A percentile compares a stretch with the other conserved stretches of the same genome.
Conservation (phyloP, 1,140 invertebrate genomes). For the Diabrotica virgifera region DNA sequence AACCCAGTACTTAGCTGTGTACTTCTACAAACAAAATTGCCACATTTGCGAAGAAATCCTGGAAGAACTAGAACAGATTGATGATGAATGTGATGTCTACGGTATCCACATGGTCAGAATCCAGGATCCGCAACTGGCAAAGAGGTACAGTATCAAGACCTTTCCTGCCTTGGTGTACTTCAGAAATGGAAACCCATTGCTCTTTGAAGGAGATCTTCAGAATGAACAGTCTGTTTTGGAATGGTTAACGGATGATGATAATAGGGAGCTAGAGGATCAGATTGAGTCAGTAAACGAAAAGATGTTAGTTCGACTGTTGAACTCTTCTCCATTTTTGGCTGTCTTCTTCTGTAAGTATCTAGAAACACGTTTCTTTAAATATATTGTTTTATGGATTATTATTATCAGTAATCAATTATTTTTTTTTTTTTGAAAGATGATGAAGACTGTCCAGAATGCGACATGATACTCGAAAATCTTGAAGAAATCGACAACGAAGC, state of each 20-base stretch:
- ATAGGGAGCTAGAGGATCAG: slow-evolving; percentile 88
- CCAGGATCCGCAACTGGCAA: slow-evolving; percentile 85
- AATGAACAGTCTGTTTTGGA: slow-evolving; percentile 88
- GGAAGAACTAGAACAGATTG: slow-evolving; percentile 84
- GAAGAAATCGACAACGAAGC: slow-evolving; percentile 94
- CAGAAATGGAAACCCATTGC: slow-evolving; percentile 86
- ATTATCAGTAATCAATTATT: neutral
- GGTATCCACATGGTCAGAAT: slow-evolving; percentile 95
- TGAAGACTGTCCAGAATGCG: slow-evolving; percentile 86
- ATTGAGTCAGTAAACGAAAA: slow-evolving; percentile 89
- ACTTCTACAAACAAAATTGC: slow-evolving; percentile 91
- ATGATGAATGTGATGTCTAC: slow-evolving; percentile 90
- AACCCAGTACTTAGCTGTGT: slow-evolving; percentile 88
- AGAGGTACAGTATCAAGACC: slow-evolving; percentile 91
- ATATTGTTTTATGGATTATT: too few relatives aligned
- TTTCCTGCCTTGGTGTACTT: slow-evolving; percentile 92
- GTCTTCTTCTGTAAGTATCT: slow-evolving; percentile 86
- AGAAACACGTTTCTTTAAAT: neutral
- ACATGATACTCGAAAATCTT: slow-evolving; percentile 80
- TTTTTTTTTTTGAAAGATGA: slow-evolving; percentile 60
- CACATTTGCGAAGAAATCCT: slow-evolving; percentile 90
- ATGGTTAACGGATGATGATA: slow-evolving; percentile 92
- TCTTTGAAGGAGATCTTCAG: slow-evolving; percentile 90
- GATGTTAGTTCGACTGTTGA: slow-evolving; percentile 84
- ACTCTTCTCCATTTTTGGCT: slow-evolving; percentile 84